Conservation (phyloP, 2,888 invertebrate species). For the Drosophila fungiperda region DNA sequence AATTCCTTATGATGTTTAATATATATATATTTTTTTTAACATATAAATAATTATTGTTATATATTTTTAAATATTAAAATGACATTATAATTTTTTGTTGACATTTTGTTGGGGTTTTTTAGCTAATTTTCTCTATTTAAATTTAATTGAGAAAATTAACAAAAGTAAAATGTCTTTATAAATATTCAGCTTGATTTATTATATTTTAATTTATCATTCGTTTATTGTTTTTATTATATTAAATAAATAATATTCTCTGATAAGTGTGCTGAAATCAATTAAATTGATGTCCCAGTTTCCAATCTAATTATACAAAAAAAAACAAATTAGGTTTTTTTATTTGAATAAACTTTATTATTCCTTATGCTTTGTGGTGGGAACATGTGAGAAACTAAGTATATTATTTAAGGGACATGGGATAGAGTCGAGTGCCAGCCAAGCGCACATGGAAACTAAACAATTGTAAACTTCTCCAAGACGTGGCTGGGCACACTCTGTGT, state of each 20-base stretch:
- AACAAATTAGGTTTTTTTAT: neutral
- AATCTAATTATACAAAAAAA: neutral
- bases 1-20: neutral
- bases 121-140: neutral
- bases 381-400: conserved; percentile 27
- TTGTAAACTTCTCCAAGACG: conserved; percentile 17
- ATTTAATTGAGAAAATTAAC: neutral
- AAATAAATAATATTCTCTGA: neutral
- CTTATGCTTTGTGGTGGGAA: conserved; percentile 55
- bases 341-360: conserved; percentile 77
- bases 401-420: conserved; percentile 31
- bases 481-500: conserved; percentile 44
- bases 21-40: neutral
- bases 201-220: neutral
- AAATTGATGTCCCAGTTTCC: neutral
- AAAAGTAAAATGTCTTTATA: neutral
- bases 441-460: conserved; percentile 21
- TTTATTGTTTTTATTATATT: neutral
- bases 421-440: conserved; percentile 17
- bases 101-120: fast-evolving
- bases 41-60: neutral
- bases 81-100: too few species aligned
- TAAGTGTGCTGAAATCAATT: neutral
- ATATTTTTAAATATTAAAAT: neutral
- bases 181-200: neutral